Evolutionary conservation across 2,797 vertebrate species (phyloP).

Genomic region (Synaphobranchus kaupii): DNA sequence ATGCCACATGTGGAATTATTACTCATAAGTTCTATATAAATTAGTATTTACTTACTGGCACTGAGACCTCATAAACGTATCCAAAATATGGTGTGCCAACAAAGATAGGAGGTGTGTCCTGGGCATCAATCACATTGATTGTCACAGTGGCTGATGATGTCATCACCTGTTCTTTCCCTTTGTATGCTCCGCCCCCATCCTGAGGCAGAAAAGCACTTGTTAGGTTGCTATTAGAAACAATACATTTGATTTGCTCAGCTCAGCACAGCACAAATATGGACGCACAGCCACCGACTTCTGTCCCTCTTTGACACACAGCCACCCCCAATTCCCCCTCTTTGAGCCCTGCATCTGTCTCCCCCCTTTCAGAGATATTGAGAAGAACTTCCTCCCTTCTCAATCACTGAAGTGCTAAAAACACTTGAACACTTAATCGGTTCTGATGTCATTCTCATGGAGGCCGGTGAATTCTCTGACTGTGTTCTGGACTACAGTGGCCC

Average conservation of each 20-base stretch:
- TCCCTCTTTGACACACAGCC: too few relatives aligned
- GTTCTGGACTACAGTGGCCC: background rate
- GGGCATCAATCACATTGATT: constrained; percentile 86
- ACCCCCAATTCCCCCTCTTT: too few relatives aligned
- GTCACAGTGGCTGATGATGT: constrained; percentile 86
- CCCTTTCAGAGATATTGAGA: background rate
- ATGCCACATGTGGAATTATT: background rate
- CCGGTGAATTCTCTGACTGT: background rate
- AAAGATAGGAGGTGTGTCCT: constrained; percentile 89
- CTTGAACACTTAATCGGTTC: background rate
- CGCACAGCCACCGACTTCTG: background rate
- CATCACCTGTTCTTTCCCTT: constrained; percentile 81
- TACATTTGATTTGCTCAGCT: background rate
- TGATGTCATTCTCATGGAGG: background rate
- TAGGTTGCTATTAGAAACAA: constrained; percentile 7
- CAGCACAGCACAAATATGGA: background rate
- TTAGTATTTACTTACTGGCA: constrained; percentile 80
- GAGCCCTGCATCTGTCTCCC: too few relatives aligned
- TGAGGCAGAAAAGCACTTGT: constrained; percentile 52
- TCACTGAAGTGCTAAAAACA: background rate
- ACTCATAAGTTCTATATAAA: background rate
- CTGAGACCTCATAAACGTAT: constrained; percentile 91
- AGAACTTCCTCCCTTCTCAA: background rate
- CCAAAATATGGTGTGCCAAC: constrained; percentile 92
- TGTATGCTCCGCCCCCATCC: constrained; percentile 93